Conservation (phyloP, 2,888 invertebrate genomes). For the Morpho deidamia region DNA sequence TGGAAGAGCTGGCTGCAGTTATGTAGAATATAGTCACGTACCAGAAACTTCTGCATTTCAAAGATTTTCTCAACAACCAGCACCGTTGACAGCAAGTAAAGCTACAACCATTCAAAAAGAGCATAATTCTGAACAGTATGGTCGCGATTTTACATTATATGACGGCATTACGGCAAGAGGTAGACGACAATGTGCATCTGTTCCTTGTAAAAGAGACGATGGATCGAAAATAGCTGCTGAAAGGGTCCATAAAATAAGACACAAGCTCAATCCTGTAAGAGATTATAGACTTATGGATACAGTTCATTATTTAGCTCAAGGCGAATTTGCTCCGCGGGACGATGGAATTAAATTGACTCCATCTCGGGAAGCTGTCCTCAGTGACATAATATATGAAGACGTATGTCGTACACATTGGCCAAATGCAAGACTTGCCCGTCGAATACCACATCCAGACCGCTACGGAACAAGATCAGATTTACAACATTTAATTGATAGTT, state of each 20-base stretch:
- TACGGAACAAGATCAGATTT: conserved; percentile 55
- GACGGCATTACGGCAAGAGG: conserved; percentile 68
- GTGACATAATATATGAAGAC: conserved; percentile 72
- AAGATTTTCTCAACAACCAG: conserved; percentile 52
- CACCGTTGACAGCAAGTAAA: conserved; percentile 54
- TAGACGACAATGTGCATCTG: conserved; percentile 61
- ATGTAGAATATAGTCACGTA: conserved; percentile 66
- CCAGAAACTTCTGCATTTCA: conserved; percentile 70
- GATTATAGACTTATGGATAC: conserved; percentile 72
- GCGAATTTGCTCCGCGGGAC: conserved; percentile 69
- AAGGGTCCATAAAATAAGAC: conserved; percentile 64
- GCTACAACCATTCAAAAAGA: conserved; percentile 61
- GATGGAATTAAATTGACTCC: conserved; percentile 70
- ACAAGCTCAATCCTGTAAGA: conserved; percentile 66
- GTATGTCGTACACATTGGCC: conserved; percentile 74
- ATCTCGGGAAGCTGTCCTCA: conserved; percentile 67
- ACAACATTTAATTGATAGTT: conserved; percentile 62
- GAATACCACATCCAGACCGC: conserved; percentile 50
- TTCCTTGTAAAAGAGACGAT: conserved; percentile 61
- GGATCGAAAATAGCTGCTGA: conserved; percentile 61
- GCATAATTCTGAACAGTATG: conserved; percentile 68
- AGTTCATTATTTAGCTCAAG: conserved; percentile 70
- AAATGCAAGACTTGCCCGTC: conserved; percentile 55
- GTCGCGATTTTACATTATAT: conserved; percentile 65
- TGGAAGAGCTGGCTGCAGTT: conserved; percentile 57